A percentile compares a stretch with the other conserved stretches of the same genome.
These are phyloP conservation scores for Drosophila ohnishii DNA, from an alignment of 1,140 invertebrate species.

Conservation along the genomic window DNA sequence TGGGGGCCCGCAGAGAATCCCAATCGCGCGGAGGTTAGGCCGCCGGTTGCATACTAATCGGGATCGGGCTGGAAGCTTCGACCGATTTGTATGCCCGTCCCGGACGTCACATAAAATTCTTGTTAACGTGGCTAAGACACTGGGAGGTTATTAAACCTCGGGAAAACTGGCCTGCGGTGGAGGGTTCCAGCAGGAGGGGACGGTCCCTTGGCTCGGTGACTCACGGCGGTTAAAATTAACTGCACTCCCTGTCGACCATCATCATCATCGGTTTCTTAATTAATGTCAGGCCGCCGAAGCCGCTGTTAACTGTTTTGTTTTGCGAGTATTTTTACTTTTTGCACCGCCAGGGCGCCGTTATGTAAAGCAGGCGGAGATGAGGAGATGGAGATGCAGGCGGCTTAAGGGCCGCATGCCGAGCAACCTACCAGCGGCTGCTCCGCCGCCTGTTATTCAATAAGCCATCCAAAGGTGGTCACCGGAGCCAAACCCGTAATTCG, in stretches of 20 bases:
- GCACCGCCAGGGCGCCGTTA: constrained; percentile 57
- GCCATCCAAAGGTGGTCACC: constrained; percentile 36
- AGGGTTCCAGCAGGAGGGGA: constrained; percentile 50
- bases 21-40: constrained; percentile 40
- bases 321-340: constrained; percentile 42
- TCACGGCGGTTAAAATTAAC: constrained; percentile 38
- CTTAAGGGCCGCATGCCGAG: constrained; percentile 43
- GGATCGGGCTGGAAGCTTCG: constrained; percentile 29
- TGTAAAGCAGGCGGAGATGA: constrained; percentile 62
- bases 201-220: constrained; percentile 40
- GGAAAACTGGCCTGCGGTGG: constrained; percentile 26
- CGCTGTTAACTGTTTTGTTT: constrained; percentile 49
- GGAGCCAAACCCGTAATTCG: constrained; percentile 32
- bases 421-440: constrained; percentile 15
- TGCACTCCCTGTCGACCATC: constrained; percentile 35
- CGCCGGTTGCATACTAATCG: constrained; percentile 57
- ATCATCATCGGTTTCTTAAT: constrained; percentile 60
- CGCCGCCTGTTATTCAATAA: constrained; percentile 58
- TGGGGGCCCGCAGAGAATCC: constrained; percentile 53
- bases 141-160: constrained; percentile 73
- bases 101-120: constrained; percentile 68
- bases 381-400: constrained; percentile 42
- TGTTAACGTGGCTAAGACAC: constrained; percentile 76
- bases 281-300: constrained; percentile 69
- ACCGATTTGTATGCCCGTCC: constrained; percentile 41